Evolutionary conservation across 1,140 invertebrate species (phyloP), one percentile per base, ranked within the genome.

Genomic region (Formica exsecta): DNA sequence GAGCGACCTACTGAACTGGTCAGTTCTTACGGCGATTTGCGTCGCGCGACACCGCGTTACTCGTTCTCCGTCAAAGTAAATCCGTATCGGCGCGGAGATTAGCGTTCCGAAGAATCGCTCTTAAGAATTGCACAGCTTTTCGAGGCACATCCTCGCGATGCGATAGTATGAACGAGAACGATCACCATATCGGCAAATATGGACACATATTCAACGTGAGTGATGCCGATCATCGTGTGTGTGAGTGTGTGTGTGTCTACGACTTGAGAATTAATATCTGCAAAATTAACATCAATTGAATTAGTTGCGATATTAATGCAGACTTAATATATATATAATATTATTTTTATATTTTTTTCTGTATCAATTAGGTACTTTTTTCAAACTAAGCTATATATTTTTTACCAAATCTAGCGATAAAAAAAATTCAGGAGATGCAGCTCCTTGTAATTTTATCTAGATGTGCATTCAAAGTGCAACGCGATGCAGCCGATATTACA

Each of bases 11-110:
- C 29, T 89, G 36, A 90, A 89, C 86, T 76, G 71, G 85, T 83
- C 86, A 92, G 92, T 92, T 89, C 73, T 70, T 87, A 85, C 62
- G 48, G 73, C 36, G 81, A 76, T 85, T 87, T n/a, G 65, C 32
- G 51, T 62, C 32, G 48, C 13, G 16, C 29, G 1, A 11, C 62
- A 11, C 32, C 3, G 22, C 8, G 41, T 51, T 51, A 6, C 32
- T 22, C 7, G 22, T 48, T 62, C 59, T 59, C 11, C 32, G 3
- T 32, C 73, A 25, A 61, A 61, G 22, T 51, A 51, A 16, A 51
- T 51, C 5, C 48, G 3, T 51, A 51, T 51, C 4, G 4, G 44
- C 13, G 29, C 36, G 44, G 7, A 19, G 13, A 64, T 29, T 16
- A 25, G n/a, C 25, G 4, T 3, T 11, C 29, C 25, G 29, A 41